A percentile compares a stretch with the other conserved stretches of the same genome.
phyloP scores from a whole-genome alignment of 1,140 invertebrate species.

The Argopecten irradians region DNA sequence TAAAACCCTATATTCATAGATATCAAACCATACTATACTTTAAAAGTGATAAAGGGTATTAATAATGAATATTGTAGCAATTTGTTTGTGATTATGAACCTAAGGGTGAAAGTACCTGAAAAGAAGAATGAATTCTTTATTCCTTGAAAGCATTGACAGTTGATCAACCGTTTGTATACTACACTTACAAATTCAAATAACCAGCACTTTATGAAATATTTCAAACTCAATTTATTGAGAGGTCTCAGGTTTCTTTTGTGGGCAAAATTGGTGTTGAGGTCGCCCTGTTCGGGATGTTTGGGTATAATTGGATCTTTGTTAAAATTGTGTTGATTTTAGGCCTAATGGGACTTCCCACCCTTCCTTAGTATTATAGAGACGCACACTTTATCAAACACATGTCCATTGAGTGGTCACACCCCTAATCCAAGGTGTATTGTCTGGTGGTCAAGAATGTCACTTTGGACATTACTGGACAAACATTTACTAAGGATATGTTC shows the following conservation, averaged over 20 bases:
- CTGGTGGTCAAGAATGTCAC: constrained; percentile 14
- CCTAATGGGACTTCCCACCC: not conserved
- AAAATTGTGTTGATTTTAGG: not conserved
- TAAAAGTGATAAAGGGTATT: not conserved
- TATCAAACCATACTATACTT: not conserved
- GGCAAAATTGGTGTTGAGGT: not conserved
- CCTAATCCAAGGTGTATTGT: not conserved
- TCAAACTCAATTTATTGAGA: constrained; percentile 11
- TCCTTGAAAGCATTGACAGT: not conserved
- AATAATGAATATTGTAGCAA: not conserved
- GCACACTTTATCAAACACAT: not conserved
- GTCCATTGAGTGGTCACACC: not conserved
- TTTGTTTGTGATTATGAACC: not conserved
- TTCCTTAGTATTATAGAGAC: not conserved
- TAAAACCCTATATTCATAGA: not conserved
- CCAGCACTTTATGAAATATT: not conserved
- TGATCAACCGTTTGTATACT: not conserved
- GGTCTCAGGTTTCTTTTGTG: not conserved
- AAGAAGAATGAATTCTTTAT: not conserved
- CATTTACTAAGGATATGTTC: not conserved
- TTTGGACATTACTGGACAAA: not conserved
- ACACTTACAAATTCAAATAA: constrained; percentile 4
- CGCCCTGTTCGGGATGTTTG: not conserved
- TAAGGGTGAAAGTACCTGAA: not conserved
- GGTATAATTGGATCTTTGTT: constrained; percentile 4